A percentile compares a stretch with the other conserved stretches of the same genome.
phyloP scores from a whole-genome alignment of 2,888 invertebrate species.

The Blera fallax region DNA sequence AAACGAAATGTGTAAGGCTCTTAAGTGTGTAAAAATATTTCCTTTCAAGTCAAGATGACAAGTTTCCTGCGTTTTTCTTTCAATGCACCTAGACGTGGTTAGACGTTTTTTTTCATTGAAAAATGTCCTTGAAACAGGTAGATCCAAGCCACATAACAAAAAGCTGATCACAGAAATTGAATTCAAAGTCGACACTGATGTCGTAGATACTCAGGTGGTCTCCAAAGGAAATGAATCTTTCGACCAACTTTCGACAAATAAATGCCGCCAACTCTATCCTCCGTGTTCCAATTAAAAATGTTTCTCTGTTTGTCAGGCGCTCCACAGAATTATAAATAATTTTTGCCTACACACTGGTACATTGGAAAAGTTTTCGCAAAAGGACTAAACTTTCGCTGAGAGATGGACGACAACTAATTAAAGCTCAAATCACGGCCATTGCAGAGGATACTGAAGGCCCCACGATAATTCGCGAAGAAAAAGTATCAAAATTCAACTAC shows the following conservation, averaged over 20 bases:
- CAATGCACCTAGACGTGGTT: too few relatives aligned
- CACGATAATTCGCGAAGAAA: background rate
- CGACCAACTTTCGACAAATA: conserved; percentile 25
- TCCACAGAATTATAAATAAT: conserved; percentile 2
- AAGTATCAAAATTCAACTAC: conserved; percentile 19
- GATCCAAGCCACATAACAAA: background rate
- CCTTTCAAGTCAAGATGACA: too few relatives aligned
- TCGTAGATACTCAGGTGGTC: background rate
- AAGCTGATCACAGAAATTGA: background rate
- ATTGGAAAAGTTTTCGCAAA: conserved; percentile 10
- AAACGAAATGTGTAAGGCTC: background rate
- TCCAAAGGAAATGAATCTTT: too few relatives aligned
- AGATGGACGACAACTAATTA: conserved; percentile 48
- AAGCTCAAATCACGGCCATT: conserved; percentile 44
- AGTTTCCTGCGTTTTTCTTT: too few relatives aligned
- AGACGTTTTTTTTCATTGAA: too few relatives aligned
- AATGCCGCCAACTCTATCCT: background rate
- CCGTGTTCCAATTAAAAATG: conserved; percentile 13
- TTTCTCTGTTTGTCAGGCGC: background rate
- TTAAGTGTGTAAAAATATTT: background rate
- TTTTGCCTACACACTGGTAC: background rate
- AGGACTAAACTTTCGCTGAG: conserved; percentile 14
- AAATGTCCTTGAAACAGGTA: background rate
- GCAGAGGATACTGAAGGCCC: background rate
- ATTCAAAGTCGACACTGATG: background rate